Percentiles rank a stretch among this genome's conserved stretches.
These are phyloP conservation scores for Mesorhabditis belari DNA, from an alignment of 2,888 invertebrate species.

Conservation along the genomic window DNA sequence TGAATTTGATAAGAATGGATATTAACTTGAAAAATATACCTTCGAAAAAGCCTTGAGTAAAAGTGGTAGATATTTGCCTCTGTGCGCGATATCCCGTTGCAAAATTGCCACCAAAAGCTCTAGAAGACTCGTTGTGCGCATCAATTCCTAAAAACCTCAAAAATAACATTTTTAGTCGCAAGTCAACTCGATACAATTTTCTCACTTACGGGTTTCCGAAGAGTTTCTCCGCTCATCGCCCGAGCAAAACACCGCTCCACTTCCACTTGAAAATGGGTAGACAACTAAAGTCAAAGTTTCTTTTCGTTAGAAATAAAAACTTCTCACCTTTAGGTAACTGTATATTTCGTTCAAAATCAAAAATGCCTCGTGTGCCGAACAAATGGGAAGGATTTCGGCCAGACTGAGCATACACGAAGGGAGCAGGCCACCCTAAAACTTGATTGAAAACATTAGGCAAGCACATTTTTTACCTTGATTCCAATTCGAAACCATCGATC, in stretches of 20 bases:
- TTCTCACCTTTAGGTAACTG: not conserved
- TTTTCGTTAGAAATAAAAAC: too few relatives aligned
- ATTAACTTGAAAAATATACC: too few relatives aligned
- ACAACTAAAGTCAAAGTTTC: too few relatives aligned
- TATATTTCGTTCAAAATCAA: not conserved
- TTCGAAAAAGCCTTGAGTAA: too few relatives aligned
- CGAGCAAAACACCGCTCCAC: too few relatives aligned
- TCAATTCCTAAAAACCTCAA: not conserved
- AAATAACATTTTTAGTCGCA: not conserved
- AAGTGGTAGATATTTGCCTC: not conserved
- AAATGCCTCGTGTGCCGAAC: not conserved
- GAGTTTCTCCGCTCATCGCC: too few relatives aligned
- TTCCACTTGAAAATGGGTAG: too few relatives aligned
- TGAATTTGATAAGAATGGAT: too few relatives aligned
- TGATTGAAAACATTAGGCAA: too few relatives aligned
- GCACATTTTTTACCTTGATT: not conserved
- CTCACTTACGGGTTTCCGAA: too few relatives aligned
- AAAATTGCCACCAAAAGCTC: not conserved
- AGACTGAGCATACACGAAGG: not conserved
- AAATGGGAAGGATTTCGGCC: not conserved
- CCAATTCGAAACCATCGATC: not conserved
- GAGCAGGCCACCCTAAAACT: not conserved
- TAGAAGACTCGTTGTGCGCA: not conserved
- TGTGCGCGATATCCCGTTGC: not conserved
- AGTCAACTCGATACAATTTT: too few relatives aligned